Percentiles rank a stretch among this genome's conserved stretches.
Evolutionary conservation across 2,888 invertebrate genomes (phyloP).

Genomic region (Lomographa bimaculata): DNA sequence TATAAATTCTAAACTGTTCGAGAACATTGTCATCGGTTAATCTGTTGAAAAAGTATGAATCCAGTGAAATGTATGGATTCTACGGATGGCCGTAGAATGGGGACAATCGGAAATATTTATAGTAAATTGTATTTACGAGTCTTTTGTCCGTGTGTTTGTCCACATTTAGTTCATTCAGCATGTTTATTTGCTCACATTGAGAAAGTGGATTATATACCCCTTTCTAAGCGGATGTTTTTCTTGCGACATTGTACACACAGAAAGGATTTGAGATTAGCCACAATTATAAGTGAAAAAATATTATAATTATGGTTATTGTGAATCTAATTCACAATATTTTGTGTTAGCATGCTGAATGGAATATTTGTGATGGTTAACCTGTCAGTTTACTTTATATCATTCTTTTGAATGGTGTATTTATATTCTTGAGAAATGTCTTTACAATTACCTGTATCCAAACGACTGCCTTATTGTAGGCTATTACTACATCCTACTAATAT

Average conservation of each 20-base stretch:
- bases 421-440: too few species aligned
- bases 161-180: constrained; percentile 70
- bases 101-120: constrained; percentile 65
- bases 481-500: too few species aligned
- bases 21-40: constrained; percentile 44
- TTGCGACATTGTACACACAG: constrained; percentile 52
- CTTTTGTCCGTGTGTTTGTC: constrained; percentile 65
- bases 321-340: constrained; percentile 27
- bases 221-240: constrained; percentile 69
- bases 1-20: constrained; percentile 30
- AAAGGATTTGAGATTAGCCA: constrained; percentile 50
- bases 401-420: not conserved
- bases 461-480: too few species aligned
- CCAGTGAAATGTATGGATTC: constrained; percentile 30
- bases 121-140: constrained; percentile 50
- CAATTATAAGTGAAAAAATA: constrained; percentile 39
- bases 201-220: constrained; percentile 53
- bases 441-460: too few species aligned
- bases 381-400: not conserved
- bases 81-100: constrained; percentile 47
- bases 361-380: constrained; percentile 9
- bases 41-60: constrained; percentile 39
- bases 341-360: too few species aligned
- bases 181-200: constrained; percentile 62
- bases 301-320: constrained; percentile 41